Evolutionary conservation across 2,113 vertebrate species (phyloP), one percentile per base, ranked within the genome.

Genomic region (Tonatia bakeri): DNA sequence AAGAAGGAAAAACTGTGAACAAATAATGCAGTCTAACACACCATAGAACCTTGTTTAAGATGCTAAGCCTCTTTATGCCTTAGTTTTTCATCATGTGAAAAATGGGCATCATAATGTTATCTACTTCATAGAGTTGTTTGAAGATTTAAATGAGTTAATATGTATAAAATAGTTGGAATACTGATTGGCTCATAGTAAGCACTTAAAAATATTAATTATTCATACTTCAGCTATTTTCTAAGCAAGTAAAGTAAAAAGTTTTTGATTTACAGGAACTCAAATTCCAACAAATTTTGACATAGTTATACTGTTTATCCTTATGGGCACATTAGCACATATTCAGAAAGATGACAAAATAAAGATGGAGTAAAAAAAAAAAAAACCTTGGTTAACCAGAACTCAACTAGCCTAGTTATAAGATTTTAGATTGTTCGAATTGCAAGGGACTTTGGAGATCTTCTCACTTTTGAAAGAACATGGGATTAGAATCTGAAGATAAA

Each of bases 21-120:
- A 88, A 76, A 85, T 65, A 94, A 91, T 89, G 38, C 19, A 31
- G 10, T 76, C 15, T 79, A 70, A 64, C 52, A 88, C 2, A 79
- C 20, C 45, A n/a, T 70, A 12, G 28, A 31, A 56, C 28, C 65
- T 69, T 76, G 45, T 50, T 65, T 87, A 87, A 85, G 45, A 85
- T 72, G 28, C 59, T 4, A 40, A 95, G 67, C 3, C 1, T 83
- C 33, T 65, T 84, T 90, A 38, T 95, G 38, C 11, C 36, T 90
- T n/a, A 28, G 8, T 72, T 96, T 96, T 97, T 84, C 50, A 85
- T 91, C 43, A 84, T 64, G 14, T 92, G 17, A 28, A 92, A 97
- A 85, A 80, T 94, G 31, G 40, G 14, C 17, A 52, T 82, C 54
- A 61, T 93, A 92, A 75, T 79, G 20, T 28, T 92, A 69, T 92